These are phyloP conservation scores for Raja brachyura DNA, from an alignment of 2,113 vertebrate species.

Conservation along the genomic window DNA sequence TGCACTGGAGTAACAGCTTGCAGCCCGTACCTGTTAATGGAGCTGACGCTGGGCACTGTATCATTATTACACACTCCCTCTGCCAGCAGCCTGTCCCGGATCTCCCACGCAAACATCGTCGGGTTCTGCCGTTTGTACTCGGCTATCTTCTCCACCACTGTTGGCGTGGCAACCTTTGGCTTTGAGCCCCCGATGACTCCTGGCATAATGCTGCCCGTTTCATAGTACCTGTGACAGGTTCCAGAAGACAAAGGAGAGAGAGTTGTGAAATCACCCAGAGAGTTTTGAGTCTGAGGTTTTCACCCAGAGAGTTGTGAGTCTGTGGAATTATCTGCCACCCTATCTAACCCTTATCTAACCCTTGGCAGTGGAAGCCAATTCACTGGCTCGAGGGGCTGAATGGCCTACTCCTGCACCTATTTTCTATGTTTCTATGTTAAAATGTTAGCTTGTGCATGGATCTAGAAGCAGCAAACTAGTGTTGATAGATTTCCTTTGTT, in stretches of 20 bases:
- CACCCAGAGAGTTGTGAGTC: no score
- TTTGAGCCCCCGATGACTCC: constrained; percentile 82
- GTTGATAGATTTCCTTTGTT: neutral
- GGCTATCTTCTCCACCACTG: constrained; percentile 82
- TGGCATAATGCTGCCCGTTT: constrained; percentile 81
- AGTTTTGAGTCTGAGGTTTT: no score
- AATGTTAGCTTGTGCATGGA: neutral
- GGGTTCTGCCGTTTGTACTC: constrained; percentile 85
- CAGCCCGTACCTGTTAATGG: constrained; percentile 72
- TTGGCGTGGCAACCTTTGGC: constrained; percentile 82
- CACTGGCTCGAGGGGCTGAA: no score
- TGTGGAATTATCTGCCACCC: no score
- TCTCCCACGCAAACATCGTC: constrained; percentile 89
- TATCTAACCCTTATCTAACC: no score
- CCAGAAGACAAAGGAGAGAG: constrained; percentile 39
- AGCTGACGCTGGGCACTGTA: constrained; percentile 84
- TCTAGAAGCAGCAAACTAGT: neutral
- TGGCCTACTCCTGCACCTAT: no score
- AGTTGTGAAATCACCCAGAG: no score
- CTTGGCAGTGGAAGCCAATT: no score
- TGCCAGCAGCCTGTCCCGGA: constrained; percentile 73
- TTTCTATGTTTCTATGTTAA: no score
- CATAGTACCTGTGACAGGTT: constrained; percentile 69
- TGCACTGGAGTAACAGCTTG: neutral
- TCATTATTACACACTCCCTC: constrained; percentile 78